Evolutionary conservation across 2,888 invertebrate genomes (phyloP).

Genomic region (Gasteruption jaculator): DNA sequence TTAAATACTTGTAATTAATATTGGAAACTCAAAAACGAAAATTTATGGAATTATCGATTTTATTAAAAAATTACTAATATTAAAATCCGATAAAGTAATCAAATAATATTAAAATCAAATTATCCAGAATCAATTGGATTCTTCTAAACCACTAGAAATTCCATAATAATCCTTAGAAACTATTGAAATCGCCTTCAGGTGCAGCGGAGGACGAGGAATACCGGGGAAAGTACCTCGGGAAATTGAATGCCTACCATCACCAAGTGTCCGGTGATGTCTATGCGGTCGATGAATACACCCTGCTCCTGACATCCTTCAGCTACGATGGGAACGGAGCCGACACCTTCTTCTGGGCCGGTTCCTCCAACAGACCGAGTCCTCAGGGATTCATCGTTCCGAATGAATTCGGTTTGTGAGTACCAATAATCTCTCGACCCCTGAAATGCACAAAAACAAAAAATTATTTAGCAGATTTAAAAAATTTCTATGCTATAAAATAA

Average conservation of each 20-base stretch:
- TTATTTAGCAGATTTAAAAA: not conserved
- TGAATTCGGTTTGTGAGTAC: conserved; percentile 74
- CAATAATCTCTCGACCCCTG: not conserved
- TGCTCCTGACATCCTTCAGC: conserved; percentile 75
- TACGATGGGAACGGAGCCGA: conserved; percentile 90
- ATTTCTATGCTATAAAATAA: not conserved
- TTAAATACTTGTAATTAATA: too few relatives aligned
- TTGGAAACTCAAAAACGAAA: too few relatives aligned
- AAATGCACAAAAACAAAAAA: too few relatives aligned
- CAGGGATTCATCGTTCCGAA: conserved; percentile 90
- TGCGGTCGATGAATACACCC: conserved; percentile 81
- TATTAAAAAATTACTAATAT: too few relatives aligned
- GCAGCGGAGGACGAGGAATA: conserved; percentile 70
- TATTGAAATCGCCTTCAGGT: too few relatives aligned
- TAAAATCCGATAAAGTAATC: too few relatives aligned
- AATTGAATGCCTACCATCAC: conserved; percentile 86
- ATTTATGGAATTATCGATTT: too few relatives aligned
- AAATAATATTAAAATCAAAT: too few relatives aligned
- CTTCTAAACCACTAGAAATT: too few relatives aligned
- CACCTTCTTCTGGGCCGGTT: conserved; percentile 93
- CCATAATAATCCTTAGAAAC: too few relatives aligned
- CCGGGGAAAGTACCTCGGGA: conserved; percentile 76
- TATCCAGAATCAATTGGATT: too few relatives aligned
- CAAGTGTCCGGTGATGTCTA: conserved; percentile 87
- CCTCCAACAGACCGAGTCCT: conserved; percentile 78